phyloP scores from a whole-genome alignment of 2,888 invertebrate genomes.

The Cantharis rustica region DNA sequence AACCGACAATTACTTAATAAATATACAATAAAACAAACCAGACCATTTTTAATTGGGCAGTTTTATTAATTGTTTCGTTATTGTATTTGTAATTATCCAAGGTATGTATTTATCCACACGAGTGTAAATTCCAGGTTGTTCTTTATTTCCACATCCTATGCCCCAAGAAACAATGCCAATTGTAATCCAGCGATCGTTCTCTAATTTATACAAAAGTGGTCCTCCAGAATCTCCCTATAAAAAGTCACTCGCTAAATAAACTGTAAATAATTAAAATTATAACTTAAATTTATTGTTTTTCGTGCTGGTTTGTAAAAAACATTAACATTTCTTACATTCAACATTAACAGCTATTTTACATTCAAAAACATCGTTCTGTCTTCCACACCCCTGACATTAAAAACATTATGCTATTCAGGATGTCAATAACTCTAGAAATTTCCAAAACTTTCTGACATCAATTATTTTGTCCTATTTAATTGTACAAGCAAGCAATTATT shows the following conservation, averaged over 20 bases:
- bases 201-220: slow-evolving; percentile 74
- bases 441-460: too few species aligned
- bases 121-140: slow-evolving; percentile 80
- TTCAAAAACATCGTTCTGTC: too few species aligned
- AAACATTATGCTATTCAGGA: too few species aligned
- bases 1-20: slow-evolving; percentile 12
- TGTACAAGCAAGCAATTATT: too few species aligned
- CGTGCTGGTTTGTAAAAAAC: too few species aligned
- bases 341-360: too few species aligned
- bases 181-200: slow-evolving; percentile 75
- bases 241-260: background rate
- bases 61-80: slow-evolving; percentile 42
- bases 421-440: too few species aligned
- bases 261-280: too few species aligned
- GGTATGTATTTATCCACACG: slow-evolving; percentile 71
- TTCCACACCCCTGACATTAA: too few species aligned
- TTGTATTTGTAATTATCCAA: slow-evolving; percentile 65
- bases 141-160: slow-evolving; percentile 75
- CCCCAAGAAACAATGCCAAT: slow-evolving; percentile 89
- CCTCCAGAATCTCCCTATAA: slow-evolving; percentile 83
- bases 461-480: too few species aligned
- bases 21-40: slow-evolving; percentile 8
- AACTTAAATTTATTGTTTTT: too few species aligned
- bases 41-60: slow-evolving; percentile 3
- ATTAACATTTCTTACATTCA: too few species aligned